phyloP scores from a whole-genome alignment of 2,797 vertebrate genomes.

The Poeciliopsis paucimaculata region DNA sequence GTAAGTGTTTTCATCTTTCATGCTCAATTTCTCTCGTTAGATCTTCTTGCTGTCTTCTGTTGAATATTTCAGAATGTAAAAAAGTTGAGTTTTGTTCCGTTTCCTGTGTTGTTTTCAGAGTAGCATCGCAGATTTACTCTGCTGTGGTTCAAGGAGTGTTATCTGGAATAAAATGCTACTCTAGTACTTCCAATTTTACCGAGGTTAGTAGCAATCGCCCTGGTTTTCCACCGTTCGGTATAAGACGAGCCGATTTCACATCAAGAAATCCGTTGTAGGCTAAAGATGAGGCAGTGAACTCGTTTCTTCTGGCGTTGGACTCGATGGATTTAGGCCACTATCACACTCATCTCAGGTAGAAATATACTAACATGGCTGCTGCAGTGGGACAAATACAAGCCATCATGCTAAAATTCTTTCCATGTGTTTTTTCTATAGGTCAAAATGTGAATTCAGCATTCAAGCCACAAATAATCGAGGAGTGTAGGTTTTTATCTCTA shows the following conservation, averaged over 20 bases:
- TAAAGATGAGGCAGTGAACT: slow-evolving; percentile 88
- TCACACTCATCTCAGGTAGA: slow-evolving; percentile 85
- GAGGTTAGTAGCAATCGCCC: slow-evolving; percentile 79
- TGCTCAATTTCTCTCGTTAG: not conserved
- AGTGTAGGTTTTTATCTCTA: slow-evolving; percentile 78
- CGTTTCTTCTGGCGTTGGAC: slow-evolving; percentile 83
- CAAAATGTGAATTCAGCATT: slow-evolving; percentile 89
- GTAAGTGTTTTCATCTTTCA: slow-evolving; percentile 79
- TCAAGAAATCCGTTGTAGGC: slow-evolving; percentile 77
- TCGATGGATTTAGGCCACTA: slow-evolving; percentile 82
- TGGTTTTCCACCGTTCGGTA: not conserved
- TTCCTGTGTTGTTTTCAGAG: slow-evolving; percentile 59
- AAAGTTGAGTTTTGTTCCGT: not conserved
- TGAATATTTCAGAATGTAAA: not conserved
- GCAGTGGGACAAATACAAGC: not conserved
- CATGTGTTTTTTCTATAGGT: slow-evolving; percentile 71
- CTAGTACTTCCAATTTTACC: slow-evolving; percentile 84
- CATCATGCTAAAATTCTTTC: not conserved
- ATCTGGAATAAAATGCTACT: slow-evolving; percentile 92
- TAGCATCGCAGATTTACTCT: slow-evolving; percentile 93
- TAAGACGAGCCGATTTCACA: not conserved
- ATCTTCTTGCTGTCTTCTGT: not conserved
- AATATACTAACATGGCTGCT: not conserved
- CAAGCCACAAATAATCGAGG: slow-evolving; percentile 93
- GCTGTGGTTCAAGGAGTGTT: slow-evolving; percentile 91